Evolutionary conservation across 1,140 invertebrate species (phyloP), one percentile per base, ranked within the genome.

Genomic region (Pseudomyrmex cubaensis): DNA sequence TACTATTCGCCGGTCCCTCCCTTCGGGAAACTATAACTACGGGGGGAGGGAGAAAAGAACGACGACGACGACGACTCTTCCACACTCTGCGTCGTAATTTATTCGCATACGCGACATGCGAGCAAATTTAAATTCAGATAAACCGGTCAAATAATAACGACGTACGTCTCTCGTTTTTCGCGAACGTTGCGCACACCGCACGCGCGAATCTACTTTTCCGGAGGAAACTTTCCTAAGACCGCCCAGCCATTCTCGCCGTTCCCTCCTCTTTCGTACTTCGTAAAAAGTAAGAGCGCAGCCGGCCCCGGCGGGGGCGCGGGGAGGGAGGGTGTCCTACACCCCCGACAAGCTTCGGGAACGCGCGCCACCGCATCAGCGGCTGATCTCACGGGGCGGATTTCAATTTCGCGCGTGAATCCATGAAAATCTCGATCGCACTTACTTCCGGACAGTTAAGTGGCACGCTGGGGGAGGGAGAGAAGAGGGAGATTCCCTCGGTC

Each of bases 381-480:
- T 56, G 63, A 77, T 77, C 17, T 69, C 63, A 69, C 62, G 50
- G 63, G 17, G n/a, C 5, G 50, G 17, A 44, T 67, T 77, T 77
- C 76, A 80, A 80, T 80, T 80, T 80, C 76, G 76, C 76, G 66
- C 76, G 74, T 77, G 76, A 80, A 80, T 72, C 76, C 76, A 80
- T 80, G 76, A 80, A 80, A 80, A 80, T 80, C 66, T 80, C 76
- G 76, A 80, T 80, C 56, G 76, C 76, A 80, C 66, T 80, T 80
- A 80, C 66, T 72, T 80, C 56, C 76, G 76, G 76, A 50, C 76
- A 80, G 75, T 77, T 77, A 77, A 77, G 74, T 77, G 75, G 75
- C 17, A 35, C 52, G 50, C 50, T 56, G 22, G 56, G 35, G 35
- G 5, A 7, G 54, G 54, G 66, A 8, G 48, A 44, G 54, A 15